A percentile compares a stretch with the other conserved stretches of the same genome.
Conservation (phyloP, 2,797 vertebrate species). For the Halcyon leucocephala region DNA sequence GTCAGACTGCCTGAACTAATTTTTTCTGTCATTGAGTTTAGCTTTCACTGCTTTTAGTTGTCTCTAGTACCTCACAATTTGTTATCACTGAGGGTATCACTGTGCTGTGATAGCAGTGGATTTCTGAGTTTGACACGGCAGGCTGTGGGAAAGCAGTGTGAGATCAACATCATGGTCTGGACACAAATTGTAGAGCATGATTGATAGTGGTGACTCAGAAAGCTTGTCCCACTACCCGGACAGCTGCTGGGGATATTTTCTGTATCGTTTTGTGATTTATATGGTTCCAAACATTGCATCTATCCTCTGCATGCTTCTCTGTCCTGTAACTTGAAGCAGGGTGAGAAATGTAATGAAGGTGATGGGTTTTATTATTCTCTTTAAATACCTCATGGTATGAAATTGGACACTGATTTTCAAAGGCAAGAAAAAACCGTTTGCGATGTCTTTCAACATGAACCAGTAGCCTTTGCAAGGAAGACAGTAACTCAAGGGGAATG, state of each 20-base stretch:
- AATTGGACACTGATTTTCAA: neutral
- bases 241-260: neutral
- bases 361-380: neutral
- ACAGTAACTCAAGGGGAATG: neutral
- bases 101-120: neutral
- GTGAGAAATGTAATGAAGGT: neutral
- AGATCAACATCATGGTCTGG: neutral
- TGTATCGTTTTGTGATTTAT: neutral
- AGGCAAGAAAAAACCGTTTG: neutral
- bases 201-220: neutral
- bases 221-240: neutral
- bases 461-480: neutral
- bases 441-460: neutral
- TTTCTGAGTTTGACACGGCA: neutral
- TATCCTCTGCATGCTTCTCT: neutral
- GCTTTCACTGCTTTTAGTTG: neutral
- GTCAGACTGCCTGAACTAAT: neutral
- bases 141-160: neutral
- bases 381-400: neutral
- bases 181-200: neutral
- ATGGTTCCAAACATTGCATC: neutral
- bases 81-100: neutral
- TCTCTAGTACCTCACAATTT: neutral
- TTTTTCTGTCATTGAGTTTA: neutral
- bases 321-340: neutral